Evolutionary conservation across 2,888 invertebrate genomes (phyloP), one percentile per base, ranked within the genome.

Genomic region (Cylindroiulus punctatus): DNA sequence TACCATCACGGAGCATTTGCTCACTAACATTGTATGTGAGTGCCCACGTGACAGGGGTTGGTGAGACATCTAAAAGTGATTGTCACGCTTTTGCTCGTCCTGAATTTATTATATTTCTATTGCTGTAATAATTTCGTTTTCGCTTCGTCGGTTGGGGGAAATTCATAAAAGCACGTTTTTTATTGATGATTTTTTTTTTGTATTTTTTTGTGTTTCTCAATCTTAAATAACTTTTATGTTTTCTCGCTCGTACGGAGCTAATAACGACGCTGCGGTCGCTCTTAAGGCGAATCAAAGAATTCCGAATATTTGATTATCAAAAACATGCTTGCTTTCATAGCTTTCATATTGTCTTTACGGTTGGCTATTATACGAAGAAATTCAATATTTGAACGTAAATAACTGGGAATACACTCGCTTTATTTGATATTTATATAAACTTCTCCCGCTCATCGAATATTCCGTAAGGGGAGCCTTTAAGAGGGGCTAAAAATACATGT

Each of bases 81-180:
- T 47, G 47, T 47, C 47, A 47, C 47, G 47, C 47, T 47, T 47
- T 47, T 47, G 47, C 47, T 19, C 47, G 19, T 47, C 47, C 19
- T 47, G 47, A 47, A 47, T 47, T 47, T 47, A 47, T 47, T 47
- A 47, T 47, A 47, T 47, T 47, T 47, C 47, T 47, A 47, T 47
- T 47, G 47, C 17, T 47, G 19, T 47, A 47, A 47, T 47, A 47
- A 47, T 47, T 47, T 47, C 47, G 47, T 47, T 47, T 47, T 19
- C 47, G 47, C 47, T 14, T 47, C 47, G 47, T 47, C 19, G 47
- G 47, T 7, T 47, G 47, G 47, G 47, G 47, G 47, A 47, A n/a
- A 47, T 47, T 19, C 47, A 47, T 47, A 47, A 47, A 47, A 17
- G 47, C 19, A 42, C 12, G 12, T 12, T 1, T 44, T 44, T 1